phyloP scores from a whole-genome alignment of 35 echinoderm and acorn worm genomes.

The Ophiothrix spiculata region DNA sequence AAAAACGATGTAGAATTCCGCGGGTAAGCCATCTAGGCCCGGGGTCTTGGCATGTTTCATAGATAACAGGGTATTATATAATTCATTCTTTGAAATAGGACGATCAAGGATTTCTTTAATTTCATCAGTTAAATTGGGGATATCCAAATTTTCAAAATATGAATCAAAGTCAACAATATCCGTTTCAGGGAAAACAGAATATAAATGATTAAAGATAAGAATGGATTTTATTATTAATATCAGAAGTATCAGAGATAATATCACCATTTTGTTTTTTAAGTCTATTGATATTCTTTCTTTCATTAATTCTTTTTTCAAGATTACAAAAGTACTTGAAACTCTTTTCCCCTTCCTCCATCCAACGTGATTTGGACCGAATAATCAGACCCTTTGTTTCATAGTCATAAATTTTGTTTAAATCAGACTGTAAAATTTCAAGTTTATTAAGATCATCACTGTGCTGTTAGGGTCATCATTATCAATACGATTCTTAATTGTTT shows the following conservation, averaged over 20 bases:
- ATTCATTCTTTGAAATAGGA: conserved; percentile 20
- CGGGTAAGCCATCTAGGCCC: conserved; percentile 11
- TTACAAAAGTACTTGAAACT: conserved; percentile 41
- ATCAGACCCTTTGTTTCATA: neutral
- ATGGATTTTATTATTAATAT: conserved; percentile 18
- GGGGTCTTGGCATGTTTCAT: conserved; percentile 26
- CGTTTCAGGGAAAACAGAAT: neutral
- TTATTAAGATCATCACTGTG: neutral
- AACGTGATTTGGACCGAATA: neutral
- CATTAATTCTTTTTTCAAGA: conserved; percentile 27
- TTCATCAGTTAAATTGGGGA: conserved; percentile 24
- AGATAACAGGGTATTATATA: conserved; percentile 18
- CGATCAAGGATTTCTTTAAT: neutral
- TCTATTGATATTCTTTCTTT: conserved; percentile 22
- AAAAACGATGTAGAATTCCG: conserved; percentile 17
- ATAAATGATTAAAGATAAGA: conserved; percentile 17
- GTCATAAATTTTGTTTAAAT: neutral
- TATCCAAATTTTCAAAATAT: conserved; percentile 12
- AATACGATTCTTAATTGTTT: neutral
- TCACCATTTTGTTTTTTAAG: conserved; percentile 2
- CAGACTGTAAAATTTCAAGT: neutral
- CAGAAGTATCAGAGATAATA: neutral
- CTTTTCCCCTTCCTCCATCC: conserved; percentile 20
- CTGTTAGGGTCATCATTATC: no score
- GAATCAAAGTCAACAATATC: neutral